Percentiles rank a stretch among this genome's conserved stretches.
Evolutionary conservation across 1,140 invertebrate species (phyloP).

Genomic region (Pteromalus puparum): DNA sequence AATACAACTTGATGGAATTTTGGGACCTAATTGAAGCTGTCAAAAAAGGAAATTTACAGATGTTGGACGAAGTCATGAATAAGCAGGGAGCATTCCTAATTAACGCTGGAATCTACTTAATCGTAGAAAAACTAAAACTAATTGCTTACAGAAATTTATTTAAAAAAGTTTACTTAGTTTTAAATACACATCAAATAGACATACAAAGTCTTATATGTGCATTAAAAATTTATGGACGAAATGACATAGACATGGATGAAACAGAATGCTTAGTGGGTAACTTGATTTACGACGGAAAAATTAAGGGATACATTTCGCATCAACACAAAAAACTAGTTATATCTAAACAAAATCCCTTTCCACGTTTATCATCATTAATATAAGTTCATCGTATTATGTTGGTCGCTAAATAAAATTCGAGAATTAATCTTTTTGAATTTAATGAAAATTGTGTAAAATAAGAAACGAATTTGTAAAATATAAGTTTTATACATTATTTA

Average conservation of each 20-base stretch:
- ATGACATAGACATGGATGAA: conserved; percentile 94
- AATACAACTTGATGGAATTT: conserved; percentile 94
- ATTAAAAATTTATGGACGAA: conserved; percentile 86
- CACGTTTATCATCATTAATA: conserved; percentile 77
- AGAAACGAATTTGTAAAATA: not conserved
- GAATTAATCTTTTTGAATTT: not conserved
- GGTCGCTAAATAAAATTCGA: too few relatives aligned
- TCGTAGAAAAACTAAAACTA: conserved; percentile 96
- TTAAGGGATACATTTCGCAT: conserved; percentile 98
- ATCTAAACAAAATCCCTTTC: conserved; percentile 98
- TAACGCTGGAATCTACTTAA: conserved; percentile 95
- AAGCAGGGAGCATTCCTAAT: conserved; percentile 95
- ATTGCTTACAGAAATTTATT: conserved; percentile 97
- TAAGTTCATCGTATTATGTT: conserved; percentile 45
- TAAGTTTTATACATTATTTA: too few relatives aligned
- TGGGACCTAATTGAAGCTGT: conserved; percentile 91
- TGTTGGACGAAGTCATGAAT: conserved; percentile 90
- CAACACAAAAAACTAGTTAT: conserved; percentile 98
- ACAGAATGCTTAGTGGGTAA: conserved; percentile 97
- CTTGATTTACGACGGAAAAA: conserved; percentile 95
- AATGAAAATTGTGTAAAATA: not conserved
- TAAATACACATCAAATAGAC: conserved; percentile 94
- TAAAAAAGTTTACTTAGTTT: conserved; percentile 93
- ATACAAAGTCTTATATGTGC: conserved; percentile 88
- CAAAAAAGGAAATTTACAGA: conserved; percentile 90